Base-by-base conservation (phyloP, 2,797 vertebrate species). In the Chaunax sp. region DNA sequence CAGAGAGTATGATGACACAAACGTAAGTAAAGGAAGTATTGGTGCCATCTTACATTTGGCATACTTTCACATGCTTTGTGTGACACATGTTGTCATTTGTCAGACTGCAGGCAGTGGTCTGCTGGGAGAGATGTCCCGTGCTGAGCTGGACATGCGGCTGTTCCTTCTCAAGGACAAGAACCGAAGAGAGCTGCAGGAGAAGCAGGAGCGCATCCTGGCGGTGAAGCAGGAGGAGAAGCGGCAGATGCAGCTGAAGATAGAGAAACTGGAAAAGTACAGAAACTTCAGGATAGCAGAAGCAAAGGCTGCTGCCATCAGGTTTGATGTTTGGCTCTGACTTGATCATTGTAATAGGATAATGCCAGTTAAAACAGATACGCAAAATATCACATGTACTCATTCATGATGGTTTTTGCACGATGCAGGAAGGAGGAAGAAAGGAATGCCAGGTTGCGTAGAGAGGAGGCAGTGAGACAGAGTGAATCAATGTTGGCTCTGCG, bases 41-140 rank as follows among this genome's bases (percentile, higher is more conserved):
- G n/a, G 26, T 6, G 35, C 30, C 16, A 30, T 53, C 25, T 37
- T 3, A n/a, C 15, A 7, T 61, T 15, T 38, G 22, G 20, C 2
- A 4, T 5, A 9, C 8, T 1, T 25, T n/a, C n/a, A n/a, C n/a
- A n/a, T n/a, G n/a, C n/a, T n/a, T 70, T 19, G 33, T 30, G 28
- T 30, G 28, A 30, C 28, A 59, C 19, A 37, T 55, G 25, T 25
- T 37, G n/a, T 52, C 45, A 35, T 12, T 1, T 26, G 23, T 22
- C 64, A 98, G 97, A 94, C 84, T 43, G 93, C 92, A 4, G 95
- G 96, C 44, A 92, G 97, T 1, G 78, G 93, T 41, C 90, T 98
- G 71, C 87, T 95, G 76, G 94, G 93, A 46, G 97, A 99, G 91
- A 98, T 98, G 97, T 98, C 97, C 49, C 43, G 97, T 54, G 90